A percentile compares a stretch with the other conserved stretches of the same genome.
phyloP scores from a whole-genome alignment of 2,113 vertebrate genomes.

The Sakesphorus luctuosus region DNA sequence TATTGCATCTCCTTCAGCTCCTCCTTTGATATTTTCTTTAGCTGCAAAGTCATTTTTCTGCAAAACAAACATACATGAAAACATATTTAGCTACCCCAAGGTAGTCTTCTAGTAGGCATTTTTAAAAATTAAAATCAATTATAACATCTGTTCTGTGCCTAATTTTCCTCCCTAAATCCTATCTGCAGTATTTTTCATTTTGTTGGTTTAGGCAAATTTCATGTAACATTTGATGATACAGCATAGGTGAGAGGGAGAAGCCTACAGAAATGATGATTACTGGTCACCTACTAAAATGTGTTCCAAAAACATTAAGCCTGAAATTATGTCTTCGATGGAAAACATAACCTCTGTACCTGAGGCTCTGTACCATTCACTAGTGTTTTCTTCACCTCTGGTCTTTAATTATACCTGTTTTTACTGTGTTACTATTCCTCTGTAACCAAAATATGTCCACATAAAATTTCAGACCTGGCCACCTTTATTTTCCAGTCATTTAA shows the following conservation, averaged over 20 bases:
- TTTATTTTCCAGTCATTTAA: not conserved
- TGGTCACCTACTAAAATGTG: not conserved
- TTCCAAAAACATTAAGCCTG: not conserved
- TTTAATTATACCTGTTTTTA: not conserved
- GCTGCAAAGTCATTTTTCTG: slow-evolving; percentile 4
- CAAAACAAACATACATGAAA: not conserved
- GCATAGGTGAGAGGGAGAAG: not conserved
- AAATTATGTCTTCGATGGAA: not conserved
- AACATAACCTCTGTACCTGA: not conserved
- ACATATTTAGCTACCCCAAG: not conserved
- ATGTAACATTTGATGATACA: not conserved
- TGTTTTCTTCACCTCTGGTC: not conserved
- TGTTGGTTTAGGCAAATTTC: not conserved
- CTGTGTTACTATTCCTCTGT: not conserved
- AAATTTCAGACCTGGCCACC: not conserved
- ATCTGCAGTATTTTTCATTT: not conserved
- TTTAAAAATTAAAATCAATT: slow-evolving; percentile 22
- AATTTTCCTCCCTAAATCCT: not conserved
- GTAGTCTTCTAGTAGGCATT: not conserved
- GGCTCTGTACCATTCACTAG: not conserved
- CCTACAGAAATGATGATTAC: not conserved
- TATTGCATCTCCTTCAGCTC: not conserved
- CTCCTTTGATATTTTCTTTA: not conserved
- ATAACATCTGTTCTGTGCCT: not conserved
- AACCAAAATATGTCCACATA: not conserved